A percentile compares a stretch with the other conserved stretches of the same genome.
Conservation (phyloP, 2,113 vertebrate genomes). For the Cryptotis parvus region DNA sequence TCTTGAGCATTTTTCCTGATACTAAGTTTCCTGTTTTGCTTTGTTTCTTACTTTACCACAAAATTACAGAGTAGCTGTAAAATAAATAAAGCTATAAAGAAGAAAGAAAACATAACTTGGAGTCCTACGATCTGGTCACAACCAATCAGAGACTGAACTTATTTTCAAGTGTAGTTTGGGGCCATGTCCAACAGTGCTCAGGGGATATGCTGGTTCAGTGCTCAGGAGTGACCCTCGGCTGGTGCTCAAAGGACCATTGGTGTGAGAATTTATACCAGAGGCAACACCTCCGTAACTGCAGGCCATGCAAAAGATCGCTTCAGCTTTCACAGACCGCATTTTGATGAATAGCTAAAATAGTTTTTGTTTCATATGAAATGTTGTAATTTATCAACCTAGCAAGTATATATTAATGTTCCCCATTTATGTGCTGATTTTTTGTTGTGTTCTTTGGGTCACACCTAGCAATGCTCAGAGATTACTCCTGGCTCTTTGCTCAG, state of each 20-base stretch:
- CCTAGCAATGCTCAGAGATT: too few species aligned
- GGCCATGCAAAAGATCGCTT: too few species aligned
- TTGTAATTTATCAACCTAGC: background rate
- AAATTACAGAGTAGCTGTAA: background rate
- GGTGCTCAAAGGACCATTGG: too few species aligned
- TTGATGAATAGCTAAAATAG: background rate
- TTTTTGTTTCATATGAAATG: background rate
- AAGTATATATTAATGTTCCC: conserved; percentile 8
- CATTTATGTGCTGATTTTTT: background rate
- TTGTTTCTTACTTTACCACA: background rate
- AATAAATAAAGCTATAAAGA: background rate
- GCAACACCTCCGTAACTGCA: too few species aligned
- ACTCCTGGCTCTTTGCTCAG: too few species aligned
- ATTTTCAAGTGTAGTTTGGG: too few species aligned
- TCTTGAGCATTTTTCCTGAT: background rate
- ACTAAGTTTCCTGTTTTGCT: background rate
- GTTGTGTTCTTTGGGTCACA: too few species aligned
- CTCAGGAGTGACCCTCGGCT: too few species aligned
- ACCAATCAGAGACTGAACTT: background rate
- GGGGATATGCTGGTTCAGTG: too few species aligned
- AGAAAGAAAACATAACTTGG: background rate
- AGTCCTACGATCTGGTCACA: background rate
- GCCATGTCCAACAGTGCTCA: too few species aligned
- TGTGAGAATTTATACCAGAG: too few species aligned
- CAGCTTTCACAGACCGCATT: background rate